A percentile compares a stretch with the other conserved stretches of the same genome.
Evolutionary conservation across 2,797 vertebrate genomes (phyloP).

Genomic region (Astyanax mexicanus): DNA sequence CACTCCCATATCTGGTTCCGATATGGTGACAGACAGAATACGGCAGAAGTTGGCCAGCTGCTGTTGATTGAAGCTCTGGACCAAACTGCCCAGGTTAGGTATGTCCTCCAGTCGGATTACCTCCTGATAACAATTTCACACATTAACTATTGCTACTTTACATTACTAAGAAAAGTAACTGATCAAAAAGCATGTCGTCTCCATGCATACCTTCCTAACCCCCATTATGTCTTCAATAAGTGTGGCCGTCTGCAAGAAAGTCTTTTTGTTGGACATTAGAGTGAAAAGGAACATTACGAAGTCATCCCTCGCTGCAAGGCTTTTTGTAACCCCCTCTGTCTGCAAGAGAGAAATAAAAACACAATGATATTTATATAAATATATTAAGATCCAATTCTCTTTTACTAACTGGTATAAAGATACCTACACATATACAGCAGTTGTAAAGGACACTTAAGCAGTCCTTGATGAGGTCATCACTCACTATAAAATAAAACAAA

Average conservation of each 20-base stretch:
- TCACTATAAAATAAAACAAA: constrained; percentile 79
- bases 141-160: neutral
- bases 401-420: neutral
- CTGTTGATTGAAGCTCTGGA: constrained; percentile 98
- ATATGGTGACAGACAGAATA: constrained; percentile 97
- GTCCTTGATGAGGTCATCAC: constrained; percentile 96
- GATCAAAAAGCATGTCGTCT: neutral
- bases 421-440: constrained; percentile 98
- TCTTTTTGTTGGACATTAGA: constrained; percentile 98
- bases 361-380: neutral
- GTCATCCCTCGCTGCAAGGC: constrained; percentile 92
- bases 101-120: constrained; percentile 98
- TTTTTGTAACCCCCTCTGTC: constrained; percentile 95
- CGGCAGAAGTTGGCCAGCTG: constrained; percentile 98
- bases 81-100: constrained; percentile 90
- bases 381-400: constrained; percentile 35
- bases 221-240: constrained; percentile 97
- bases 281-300: constrained; percentile 98
- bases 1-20: constrained; percentile 93
- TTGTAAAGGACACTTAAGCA: constrained; percentile 98
- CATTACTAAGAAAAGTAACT: neutral
- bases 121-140: constrained; percentile 78
- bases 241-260: constrained; percentile 95
- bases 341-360: constrained; percentile 46
- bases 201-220: constrained; percentile 90